These are phyloP conservation scores for Helicolenus hilgendorfi DNA, from an alignment of 2,797 vertebrate genomes.

Conservation along the genomic window DNA sequence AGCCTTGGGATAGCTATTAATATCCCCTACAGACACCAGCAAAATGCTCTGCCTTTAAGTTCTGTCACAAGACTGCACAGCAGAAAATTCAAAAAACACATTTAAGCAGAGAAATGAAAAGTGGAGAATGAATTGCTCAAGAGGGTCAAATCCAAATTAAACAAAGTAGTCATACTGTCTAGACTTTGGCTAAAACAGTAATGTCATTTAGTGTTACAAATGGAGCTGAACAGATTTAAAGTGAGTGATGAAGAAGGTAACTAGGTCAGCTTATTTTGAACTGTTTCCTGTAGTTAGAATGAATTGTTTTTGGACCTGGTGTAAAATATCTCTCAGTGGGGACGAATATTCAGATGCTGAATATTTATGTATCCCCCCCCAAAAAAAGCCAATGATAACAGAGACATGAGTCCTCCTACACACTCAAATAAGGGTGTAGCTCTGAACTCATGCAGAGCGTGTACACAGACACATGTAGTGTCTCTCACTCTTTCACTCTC, in stretches of 20 bases:
- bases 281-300: constrained; percentile 34
- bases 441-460: constrained; percentile 44
- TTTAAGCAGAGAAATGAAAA: constrained; percentile 47
- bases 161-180: constrained; percentile 42
- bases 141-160: constrained; percentile 26
- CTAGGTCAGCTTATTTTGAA: constrained; percentile 42
- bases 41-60: constrained; percentile 68
- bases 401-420: constrained; percentile 57
- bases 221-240: constrained; percentile 33
- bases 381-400: constrained; percentile 44
- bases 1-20: constrained; percentile 90
- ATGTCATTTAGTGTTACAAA: constrained; percentile 19
- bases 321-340: constrained; percentile 32
- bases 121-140: constrained; percentile 24
- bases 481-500: constrained; percentile 18
- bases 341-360: constrained; percentile 45
- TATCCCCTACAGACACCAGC: constrained; percentile 87
- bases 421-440: constrained; percentile 60
- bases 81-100: constrained; percentile 39
- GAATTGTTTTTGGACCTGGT: constrained; percentile 40
- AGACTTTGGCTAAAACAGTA: constrained; percentile 51
- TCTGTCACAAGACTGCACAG: constrained; percentile 56
- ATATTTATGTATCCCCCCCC: constrained; percentile 40
- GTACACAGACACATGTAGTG: constrained; percentile 32
- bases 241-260: constrained; percentile 26